Conservation (phyloP, 2,113 vertebrate species). For the Megaceryle maxima region DNA sequence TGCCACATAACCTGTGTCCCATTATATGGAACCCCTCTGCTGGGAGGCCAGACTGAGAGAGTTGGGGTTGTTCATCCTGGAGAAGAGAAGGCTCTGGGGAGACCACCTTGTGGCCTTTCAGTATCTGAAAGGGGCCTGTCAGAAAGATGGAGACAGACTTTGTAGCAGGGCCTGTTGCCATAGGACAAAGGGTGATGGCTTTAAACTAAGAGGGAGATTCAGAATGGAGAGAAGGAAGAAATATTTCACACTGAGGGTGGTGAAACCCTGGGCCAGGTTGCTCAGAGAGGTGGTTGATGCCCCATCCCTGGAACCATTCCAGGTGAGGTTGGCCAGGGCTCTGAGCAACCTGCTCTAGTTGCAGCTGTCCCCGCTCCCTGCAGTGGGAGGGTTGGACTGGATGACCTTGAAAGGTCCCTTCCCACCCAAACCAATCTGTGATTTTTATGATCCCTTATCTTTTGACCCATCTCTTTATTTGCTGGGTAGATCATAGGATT, state of each 20-base stretch:
- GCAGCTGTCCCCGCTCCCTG: background rate
- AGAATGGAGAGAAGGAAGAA: background rate
- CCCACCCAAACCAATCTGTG: background rate
- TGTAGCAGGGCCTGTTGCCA: background rate
- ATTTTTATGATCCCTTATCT: background rate
- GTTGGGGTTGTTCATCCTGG: background rate
- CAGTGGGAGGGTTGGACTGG: background rate
- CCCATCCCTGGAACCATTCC: background rate
- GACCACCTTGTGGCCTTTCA: background rate
- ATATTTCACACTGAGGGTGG: background rate
- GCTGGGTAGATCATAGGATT: background rate
- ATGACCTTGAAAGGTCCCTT: background rate
- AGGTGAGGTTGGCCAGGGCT: background rate
- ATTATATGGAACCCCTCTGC: background rate
- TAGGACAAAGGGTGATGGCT: background rate
- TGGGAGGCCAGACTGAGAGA: background rate
- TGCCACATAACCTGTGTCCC: background rate
- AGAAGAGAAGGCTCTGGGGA: background rate
- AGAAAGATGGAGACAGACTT: background rate
- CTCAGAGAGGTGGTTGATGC: background rate
- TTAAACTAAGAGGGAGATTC: background rate
- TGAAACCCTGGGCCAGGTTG: background rate
- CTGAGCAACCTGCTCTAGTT: background rate
- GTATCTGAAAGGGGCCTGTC: background rate
- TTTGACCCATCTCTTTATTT: background rate